Conservation (phyloP, 2,888 invertebrate genomes). For the Parthenolecanium corni region DNA sequence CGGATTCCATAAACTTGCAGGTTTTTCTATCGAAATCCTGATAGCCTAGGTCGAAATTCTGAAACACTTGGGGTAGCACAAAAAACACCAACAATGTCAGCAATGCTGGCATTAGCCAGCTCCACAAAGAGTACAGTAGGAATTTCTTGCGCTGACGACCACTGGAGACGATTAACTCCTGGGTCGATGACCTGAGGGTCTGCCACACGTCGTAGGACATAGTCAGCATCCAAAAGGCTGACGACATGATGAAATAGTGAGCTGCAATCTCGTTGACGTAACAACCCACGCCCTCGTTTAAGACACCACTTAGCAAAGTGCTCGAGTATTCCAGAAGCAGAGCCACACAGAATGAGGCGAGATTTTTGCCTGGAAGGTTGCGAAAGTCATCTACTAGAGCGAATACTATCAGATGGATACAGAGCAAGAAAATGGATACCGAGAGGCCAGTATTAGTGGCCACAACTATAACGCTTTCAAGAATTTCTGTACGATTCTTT, state of each 20-base stretch:
- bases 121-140: conserved; percentile 39
- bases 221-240: conserved; percentile 46
- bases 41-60: conserved; percentile 10
- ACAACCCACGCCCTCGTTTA: conserved; percentile 37
- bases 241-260: conserved; percentile 43
- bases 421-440: conserved; percentile 41
- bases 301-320: conserved; percentile 40
- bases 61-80: conserved; percentile 39
- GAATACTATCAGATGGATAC: conserved; percentile 42
- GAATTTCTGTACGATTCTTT: neutral
- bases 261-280: conserved; percentile 39
- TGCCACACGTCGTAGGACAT: conserved; percentile 44
- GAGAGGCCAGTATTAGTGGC: conserved; percentile 11
- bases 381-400: conserved; percentile 40
- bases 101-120: conserved; percentile 40
- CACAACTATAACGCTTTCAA: conserved; percentile 4
- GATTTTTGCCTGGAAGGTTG: conserved; percentile 44
- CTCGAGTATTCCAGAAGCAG: conserved; percentile 41
- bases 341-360: conserved; percentile 42
- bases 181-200: conserved; percentile 41
- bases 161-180: conserved; percentile 39
- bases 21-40: conserved; percentile 7
- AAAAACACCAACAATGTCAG: conserved; percentile 42
- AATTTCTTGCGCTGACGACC: conserved; percentile 39
- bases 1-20: conserved; percentile 16